These are phyloP conservation scores for Acanthopagrus latus DNA, from an alignment of 2,797 vertebrate species.

Conservation along the genomic window DNA sequence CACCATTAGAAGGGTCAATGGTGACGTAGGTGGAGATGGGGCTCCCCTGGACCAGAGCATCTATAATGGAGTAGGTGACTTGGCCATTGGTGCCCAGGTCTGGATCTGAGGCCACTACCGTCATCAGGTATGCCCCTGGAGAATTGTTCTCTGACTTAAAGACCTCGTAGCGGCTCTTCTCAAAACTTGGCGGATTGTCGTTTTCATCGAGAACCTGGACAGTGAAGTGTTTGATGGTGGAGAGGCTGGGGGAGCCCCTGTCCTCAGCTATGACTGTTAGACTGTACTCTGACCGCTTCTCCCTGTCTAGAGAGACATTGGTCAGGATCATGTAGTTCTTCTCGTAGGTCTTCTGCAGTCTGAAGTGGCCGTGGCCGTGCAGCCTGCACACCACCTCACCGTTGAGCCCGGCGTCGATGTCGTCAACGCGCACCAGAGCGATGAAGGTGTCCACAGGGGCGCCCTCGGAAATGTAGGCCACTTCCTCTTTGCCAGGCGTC, in stretches of 20 bases:
- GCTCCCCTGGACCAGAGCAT: conserved; percentile 88
- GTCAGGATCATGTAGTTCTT: conserved; percentile 98
- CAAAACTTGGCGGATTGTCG: conserved; percentile 95
- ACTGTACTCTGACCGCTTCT: conserved; percentile 96
- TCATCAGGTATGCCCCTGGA: conserved; percentile 94
- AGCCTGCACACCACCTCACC: conserved; percentile 94
- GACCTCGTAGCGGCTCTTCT: conserved; percentile 94
- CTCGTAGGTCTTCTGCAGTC: conserved; percentile 95
- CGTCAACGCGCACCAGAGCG: conserved; percentile 94
- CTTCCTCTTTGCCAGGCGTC: conserved; percentile 94
- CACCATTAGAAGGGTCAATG: conserved; percentile 95
- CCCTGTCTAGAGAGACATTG: conserved; percentile 94
- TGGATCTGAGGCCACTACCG: conserved; percentile 93
- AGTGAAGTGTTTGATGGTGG: conserved; percentile 96
- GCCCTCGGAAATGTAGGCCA: conserved; percentile 94
- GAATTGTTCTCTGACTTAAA: conserved; percentile 98
- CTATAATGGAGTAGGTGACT: conserved; percentile 94
- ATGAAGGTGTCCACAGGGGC: conserved; percentile 94
- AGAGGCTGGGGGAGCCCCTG: conserved; percentile 92
- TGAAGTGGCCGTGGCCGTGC: conserved; percentile 96
- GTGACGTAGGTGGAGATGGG: conserved; percentile 95
- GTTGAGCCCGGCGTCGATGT: conserved; percentile 92
- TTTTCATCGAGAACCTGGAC: conserved; percentile 97
- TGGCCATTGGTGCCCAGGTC: conserved; percentile 96
- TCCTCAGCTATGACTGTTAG: conserved; percentile 97